Evolutionary conservation across 2,113 vertebrate genomes (phyloP).

Genomic region (Lynx canadensis): DNA sequence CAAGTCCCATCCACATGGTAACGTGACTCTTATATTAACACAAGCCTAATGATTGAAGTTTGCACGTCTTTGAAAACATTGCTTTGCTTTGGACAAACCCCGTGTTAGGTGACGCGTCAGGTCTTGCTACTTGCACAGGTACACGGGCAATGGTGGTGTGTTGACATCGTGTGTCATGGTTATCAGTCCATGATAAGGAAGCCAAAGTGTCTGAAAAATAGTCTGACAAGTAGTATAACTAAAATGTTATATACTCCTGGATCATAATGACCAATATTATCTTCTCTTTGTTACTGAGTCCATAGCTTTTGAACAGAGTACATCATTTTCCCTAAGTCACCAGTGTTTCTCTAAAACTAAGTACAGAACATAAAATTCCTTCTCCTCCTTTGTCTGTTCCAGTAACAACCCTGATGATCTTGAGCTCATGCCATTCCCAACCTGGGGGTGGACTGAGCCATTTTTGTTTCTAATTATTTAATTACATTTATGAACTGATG

Average conservation of each 20-base stretch:
- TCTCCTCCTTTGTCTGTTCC: not conserved
- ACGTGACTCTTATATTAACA: conserved; percentile 57
- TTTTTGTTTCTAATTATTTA: conserved; percentile 45
- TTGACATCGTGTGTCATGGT: not conserved
- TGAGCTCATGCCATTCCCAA: not conserved
- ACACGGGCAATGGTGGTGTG: not conserved
- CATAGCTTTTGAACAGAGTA: not conserved
- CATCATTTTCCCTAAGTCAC: not conserved
- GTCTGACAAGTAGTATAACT: not conserved
- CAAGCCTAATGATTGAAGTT: conserved; percentile 2
- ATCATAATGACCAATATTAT: not conserved
- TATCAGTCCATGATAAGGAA: not conserved
- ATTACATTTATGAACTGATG: not conserved
- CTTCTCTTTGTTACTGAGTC: not conserved
- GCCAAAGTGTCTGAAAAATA: not conserved
- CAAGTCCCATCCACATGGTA: conserved; percentile 99
- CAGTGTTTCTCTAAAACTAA: not conserved
- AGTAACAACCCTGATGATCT: not conserved
- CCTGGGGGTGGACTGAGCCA: not conserved
- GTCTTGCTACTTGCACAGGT: not conserved
- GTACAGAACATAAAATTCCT: conserved; percentile 24
- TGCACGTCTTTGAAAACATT: conserved; percentile 28
- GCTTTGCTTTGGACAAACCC: not conserved
- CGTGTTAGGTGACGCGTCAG: not conserved
- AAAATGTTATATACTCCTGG: not conserved